Percentiles rank a stretch among this genome's conserved stretches.
Evolutionary conservation across 2,113 vertebrate genomes (phyloP).

Genomic region (Eulacestoma nigropectus): DNA sequence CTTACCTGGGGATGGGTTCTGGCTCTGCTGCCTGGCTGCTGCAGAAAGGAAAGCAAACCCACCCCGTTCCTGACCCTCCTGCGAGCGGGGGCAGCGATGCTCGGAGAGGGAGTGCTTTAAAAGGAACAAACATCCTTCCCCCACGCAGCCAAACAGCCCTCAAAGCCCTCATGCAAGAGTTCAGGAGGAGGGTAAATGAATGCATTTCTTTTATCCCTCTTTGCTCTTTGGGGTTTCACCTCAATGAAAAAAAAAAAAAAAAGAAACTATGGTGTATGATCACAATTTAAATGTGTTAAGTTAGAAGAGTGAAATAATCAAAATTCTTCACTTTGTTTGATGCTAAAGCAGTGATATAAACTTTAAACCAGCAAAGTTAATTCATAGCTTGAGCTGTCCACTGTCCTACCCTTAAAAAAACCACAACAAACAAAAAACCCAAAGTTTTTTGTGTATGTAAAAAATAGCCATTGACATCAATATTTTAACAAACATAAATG

Average conservation of each 20-base stretch:
- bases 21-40: background rate
- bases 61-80: background rate
- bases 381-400: background rate
- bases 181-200: background rate
- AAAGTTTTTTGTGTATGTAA: accelerated
- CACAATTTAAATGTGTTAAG: background rate
- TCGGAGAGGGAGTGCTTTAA: background rate
- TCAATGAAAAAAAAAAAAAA: background rate
- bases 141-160: background rate
- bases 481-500: background rate
- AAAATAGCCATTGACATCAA: background rate
- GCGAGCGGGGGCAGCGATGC: accelerated
- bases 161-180: too few relatives aligned
- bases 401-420: background rate
- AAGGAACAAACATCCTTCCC: background rate
- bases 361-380: background rate
- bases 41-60: background rate
- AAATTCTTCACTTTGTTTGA: background rate
- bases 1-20: background rate
- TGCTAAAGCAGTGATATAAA: background rate
- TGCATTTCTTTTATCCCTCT: background rate
- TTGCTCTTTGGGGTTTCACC: background rate
- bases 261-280: background rate
- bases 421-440: background rate
- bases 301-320: background rate